Evolutionary conservation across 2,888 invertebrate genomes (phyloP).

Genomic region (Heliconius charithonia): DNA sequence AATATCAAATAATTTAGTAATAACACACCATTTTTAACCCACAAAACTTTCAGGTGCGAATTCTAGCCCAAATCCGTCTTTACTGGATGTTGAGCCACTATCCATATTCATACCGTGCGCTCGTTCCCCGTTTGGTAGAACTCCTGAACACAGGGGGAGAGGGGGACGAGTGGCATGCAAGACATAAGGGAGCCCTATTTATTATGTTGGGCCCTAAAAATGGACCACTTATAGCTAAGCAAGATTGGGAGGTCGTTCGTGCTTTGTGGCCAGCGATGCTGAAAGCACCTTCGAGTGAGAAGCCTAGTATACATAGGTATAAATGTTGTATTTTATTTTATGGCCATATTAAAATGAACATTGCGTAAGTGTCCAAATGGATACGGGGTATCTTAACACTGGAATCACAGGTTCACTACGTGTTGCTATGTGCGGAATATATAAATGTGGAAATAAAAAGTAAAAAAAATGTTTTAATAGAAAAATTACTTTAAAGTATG

Average conservation of each 20-base stretch:
- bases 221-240: slow-evolving; percentile 86
- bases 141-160: slow-evolving; percentile 79
- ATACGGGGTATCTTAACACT: too few relatives aligned
- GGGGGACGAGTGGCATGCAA: slow-evolving; percentile 80
- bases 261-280: slow-evolving; percentile 92
- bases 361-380: too few relatives aligned
- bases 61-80: slow-evolving; percentile 86
- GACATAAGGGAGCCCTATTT: slow-evolving; percentile 88
- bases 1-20: too few relatives aligned
- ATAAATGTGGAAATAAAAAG: too few relatives aligned
- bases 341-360: too few relatives aligned
- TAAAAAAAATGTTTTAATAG: too few relatives aligned
- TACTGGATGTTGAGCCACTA: slow-evolving; percentile 85
- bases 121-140: slow-evolving; percentile 85
- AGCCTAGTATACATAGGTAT: slow-evolving; percentile 88
- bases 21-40: not conserved
- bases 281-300: slow-evolving; percentile 91
- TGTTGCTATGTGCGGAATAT: too few relatives aligned
- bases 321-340: not conserved
- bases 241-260: slow-evolving; percentile 89
- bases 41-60: slow-evolving; percentile 77
- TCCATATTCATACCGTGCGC: slow-evolving; percentile 87
- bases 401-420: too few relatives aligned
- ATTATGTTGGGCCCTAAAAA: slow-evolving; percentile 88
- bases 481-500: too few relatives aligned